phyloP scores from a whole-genome alignment of 2,888 invertebrate species.

The Galerucella pusilla region DNA sequence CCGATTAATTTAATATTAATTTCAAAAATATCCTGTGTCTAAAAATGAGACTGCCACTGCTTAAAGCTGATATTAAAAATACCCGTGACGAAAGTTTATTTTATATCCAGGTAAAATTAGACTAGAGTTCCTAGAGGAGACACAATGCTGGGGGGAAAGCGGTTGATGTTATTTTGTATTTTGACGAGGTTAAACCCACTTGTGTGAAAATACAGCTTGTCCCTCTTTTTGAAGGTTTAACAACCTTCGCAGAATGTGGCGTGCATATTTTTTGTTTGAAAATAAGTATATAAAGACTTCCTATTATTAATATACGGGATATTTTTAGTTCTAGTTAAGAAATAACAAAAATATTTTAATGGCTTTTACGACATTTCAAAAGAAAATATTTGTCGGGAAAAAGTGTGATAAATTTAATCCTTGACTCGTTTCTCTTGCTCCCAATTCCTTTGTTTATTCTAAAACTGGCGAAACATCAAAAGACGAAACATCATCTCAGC shows the following conservation, averaged over 20 bases:
- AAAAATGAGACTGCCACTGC: constrained; percentile 8
- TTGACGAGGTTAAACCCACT: constrained; percentile 32
- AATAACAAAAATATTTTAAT: not conserved
- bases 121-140: constrained; percentile 24
- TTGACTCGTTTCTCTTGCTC: too few relatives aligned
- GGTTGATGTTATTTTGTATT: constrained; percentile 23
- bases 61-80: constrained; percentile 23
- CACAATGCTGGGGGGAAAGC: not conserved
- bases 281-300: constrained; percentile 3
- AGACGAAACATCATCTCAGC: too few relatives aligned
- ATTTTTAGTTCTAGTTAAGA: not conserved
- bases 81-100: constrained; percentile 32
- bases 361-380: not conserved
- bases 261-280: constrained; percentile 11
- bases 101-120: constrained; percentile 35
- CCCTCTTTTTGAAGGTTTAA: constrained; percentile 33
- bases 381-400: not conserved
- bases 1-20: not conserved
- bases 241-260: constrained; percentile 29
- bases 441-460: too few relatives aligned
- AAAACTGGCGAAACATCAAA: too few relatives aligned
- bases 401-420: too few relatives aligned
- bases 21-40: constrained; percentile 2
- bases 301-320: not conserved
- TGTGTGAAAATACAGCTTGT: constrained; percentile 30